These are phyloP conservation scores for Stomatorhinus ivindoensis DNA, from an alignment of 2,113 vertebrate genomes.

Conservation along the genomic window DNA sequence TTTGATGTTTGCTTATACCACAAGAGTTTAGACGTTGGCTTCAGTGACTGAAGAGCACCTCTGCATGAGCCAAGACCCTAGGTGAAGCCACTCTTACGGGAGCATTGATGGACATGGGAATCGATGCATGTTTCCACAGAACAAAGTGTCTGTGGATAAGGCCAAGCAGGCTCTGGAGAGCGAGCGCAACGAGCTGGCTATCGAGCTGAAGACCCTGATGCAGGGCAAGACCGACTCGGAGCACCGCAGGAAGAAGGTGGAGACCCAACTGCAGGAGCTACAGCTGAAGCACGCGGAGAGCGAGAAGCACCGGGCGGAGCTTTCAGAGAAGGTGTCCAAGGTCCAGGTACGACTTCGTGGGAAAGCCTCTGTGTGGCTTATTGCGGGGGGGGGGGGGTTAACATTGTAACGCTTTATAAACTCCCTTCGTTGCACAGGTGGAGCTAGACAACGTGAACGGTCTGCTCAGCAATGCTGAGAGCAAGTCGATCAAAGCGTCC, in stretches of 20 bases:
- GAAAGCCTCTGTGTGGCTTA: not conserved
- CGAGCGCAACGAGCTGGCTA: constrained; percentile 81
- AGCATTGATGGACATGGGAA: not conserved
- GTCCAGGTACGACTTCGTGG: constrained; percentile 67
- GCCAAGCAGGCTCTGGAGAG: constrained; percentile 87
- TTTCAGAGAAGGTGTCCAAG: constrained; percentile 73
- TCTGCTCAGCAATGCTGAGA: constrained; percentile 77
- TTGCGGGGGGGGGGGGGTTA: not conserved
- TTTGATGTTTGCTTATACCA: not conserved
- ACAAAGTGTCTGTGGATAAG: constrained; percentile 91
- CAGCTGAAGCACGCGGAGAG: constrained; percentile 81
- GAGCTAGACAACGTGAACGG: constrained; percentile 81
- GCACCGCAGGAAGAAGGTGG: constrained; percentile 87
- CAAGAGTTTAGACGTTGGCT: not conserved
- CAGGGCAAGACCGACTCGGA: constrained; percentile 86
- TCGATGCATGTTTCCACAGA: constrained; percentile 51
- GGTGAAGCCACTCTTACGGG: not conserved
- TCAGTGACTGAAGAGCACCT: not conserved
- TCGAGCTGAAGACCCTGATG: constrained; percentile 80
- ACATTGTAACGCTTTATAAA: not conserved
- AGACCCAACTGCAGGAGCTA: constrained; percentile 80
- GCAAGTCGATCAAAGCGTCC: constrained; percentile 85
- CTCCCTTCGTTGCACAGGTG: constrained; percentile 46
- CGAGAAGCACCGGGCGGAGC: constrained; percentile 71
- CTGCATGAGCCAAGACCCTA: not conserved